Conservation (phyloP, 2,113 vertebrate species). For the Atrichornis clamosus region DNA sequence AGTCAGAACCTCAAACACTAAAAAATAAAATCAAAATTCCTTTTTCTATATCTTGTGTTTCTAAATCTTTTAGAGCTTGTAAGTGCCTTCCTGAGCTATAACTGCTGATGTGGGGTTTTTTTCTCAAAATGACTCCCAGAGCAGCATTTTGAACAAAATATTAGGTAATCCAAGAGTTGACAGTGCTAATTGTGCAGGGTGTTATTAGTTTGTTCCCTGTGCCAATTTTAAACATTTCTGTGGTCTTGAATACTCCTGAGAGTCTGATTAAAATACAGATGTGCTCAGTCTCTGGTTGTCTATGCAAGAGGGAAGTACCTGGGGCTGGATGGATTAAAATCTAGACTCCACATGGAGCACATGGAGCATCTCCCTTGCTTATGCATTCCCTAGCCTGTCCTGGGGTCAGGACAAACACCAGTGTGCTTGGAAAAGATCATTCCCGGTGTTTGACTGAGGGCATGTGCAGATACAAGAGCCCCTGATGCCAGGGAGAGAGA, state of each 20-base stretch:
- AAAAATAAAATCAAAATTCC: background rate
- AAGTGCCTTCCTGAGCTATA: background rate
- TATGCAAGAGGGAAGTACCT: background rate
- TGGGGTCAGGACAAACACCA: background rate
- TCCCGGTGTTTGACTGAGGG: background rate
- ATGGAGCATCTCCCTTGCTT: background rate
- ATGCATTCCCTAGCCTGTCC: background rate
- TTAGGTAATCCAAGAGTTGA: background rate
- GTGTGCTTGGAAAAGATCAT: background rate
- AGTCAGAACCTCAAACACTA: background rate
- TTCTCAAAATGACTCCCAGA: background rate
- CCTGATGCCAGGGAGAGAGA: background rate
- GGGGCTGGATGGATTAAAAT: background rate
- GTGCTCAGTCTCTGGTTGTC: background rate
- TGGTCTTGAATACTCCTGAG: background rate
- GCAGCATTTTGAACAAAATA: background rate
- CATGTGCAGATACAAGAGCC: background rate
- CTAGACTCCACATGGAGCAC: accelerated
- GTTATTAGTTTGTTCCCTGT: background rate
- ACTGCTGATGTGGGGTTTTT: background rate
- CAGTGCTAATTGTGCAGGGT: background rate
- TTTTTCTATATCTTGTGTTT: background rate
- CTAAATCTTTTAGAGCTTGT: background rate
- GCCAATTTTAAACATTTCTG: background rate
- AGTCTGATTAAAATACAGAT: background rate